phyloP scores from a whole-genome alignment of 2,888 invertebrate species.

The Carpatolechia fugitivella region DNA sequence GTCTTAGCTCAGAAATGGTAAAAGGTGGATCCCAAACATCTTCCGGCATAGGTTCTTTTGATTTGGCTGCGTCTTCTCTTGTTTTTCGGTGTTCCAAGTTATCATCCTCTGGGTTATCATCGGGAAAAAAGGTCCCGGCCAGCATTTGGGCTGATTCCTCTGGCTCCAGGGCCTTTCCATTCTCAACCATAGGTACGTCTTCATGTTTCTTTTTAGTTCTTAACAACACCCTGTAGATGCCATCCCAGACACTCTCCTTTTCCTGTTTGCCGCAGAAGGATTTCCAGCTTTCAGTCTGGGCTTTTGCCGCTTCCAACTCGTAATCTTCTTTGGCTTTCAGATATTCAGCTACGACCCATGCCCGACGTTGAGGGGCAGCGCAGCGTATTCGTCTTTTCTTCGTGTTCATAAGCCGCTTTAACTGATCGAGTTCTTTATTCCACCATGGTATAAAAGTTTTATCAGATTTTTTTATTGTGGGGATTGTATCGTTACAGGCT shows the following conservation, averaged over 20 bases:
- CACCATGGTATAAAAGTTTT: background rate
- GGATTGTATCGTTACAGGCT: background rate
- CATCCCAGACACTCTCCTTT: background rate
- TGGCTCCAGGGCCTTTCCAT: background rate
- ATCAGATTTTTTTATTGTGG: background rate
- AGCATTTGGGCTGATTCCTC: background rate
- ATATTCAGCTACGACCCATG: background rate
- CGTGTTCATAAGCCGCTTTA: background rate
- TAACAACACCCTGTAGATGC: background rate
- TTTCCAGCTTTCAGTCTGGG: background rate
- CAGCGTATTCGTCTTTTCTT: background rate
- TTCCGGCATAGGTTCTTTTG: no score
- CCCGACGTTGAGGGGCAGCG: background rate
- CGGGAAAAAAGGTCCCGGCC: background rate
- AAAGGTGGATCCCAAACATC: slow-evolving; percentile 22
- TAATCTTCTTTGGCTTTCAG: slow-evolving; percentile 5
- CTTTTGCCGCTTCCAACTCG: background rate
- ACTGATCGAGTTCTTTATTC: background rate
- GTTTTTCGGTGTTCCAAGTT: background rate
- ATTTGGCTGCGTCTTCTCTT: no score
- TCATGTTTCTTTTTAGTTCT: background rate
- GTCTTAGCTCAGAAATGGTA: background rate
- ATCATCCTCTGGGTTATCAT: background rate
- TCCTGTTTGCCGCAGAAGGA: background rate
- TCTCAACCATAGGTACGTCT: background rate